These are phyloP conservation scores for Cyphomyrus discorhynchus DNA, from an alignment of 2,113 vertebrate species.

Conservation along the genomic window DNA sequence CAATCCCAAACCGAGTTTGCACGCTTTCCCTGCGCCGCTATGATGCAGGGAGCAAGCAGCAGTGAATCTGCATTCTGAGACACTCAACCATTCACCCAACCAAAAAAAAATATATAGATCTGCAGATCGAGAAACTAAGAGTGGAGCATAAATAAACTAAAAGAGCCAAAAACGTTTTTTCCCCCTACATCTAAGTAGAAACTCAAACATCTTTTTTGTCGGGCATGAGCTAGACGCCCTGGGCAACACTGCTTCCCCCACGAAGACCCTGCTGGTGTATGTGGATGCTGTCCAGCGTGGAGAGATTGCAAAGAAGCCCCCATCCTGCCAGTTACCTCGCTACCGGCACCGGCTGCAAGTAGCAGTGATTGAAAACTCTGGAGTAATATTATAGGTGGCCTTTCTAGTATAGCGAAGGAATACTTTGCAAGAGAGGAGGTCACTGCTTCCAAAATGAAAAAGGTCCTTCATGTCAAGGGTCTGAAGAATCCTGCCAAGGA, in stretches of 20 bases:
- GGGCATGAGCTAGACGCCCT: not conserved
- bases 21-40: not conserved
- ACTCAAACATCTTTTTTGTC: not conserved
- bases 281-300: not conserved
- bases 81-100: not conserved
- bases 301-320: not conserved
- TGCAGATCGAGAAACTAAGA: not conserved
- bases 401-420: not conserved
- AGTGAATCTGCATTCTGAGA: not conserved
- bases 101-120: not conserved
- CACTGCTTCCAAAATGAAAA: not conserved
- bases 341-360: not conserved
- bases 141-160: not conserved
- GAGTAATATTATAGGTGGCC: not conserved
- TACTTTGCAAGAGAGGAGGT: not conserved
- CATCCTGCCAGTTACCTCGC: not conserved
- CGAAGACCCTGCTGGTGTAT: not conserved
- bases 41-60: not conserved
- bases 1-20: not conserved
- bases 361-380: not conserved
- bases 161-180: not conserved
- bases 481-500: not conserved
- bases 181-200: not conserved
- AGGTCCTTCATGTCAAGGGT: not conserved
- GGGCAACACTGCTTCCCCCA: not conserved